Evolutionary conservation across 2,113 vertebrate species (phyloP).

Genomic region (Mixornis gularis): DNA sequence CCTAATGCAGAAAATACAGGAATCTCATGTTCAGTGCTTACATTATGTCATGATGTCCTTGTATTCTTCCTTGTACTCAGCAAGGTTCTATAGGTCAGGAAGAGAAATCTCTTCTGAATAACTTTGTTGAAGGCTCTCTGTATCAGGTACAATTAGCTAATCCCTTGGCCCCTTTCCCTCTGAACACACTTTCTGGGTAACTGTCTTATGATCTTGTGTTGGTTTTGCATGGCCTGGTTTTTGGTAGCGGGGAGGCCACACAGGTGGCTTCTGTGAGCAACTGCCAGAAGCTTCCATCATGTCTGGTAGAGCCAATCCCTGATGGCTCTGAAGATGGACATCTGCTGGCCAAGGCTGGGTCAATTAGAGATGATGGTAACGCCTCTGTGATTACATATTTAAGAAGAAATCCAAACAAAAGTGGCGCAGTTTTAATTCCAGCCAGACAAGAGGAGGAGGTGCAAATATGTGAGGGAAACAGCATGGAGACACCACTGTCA

Average conservation of each 20-base stretch:
- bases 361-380: not conserved
- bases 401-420: not conserved
- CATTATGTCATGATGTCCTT: not conserved
- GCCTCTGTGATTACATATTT: not conserved
- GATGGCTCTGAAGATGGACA: not conserved
- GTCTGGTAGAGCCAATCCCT: not conserved
- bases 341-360: not conserved
- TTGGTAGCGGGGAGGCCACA: rapidly evolving
- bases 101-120: not conserved
- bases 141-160: not conserved
- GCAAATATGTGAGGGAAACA: not conserved
- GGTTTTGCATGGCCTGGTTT: not conserved
- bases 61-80: not conserved
- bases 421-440: not conserved
- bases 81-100: not conserved
- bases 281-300: not conserved
- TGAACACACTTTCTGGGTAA: not conserved
- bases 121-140: not conserved
- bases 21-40: not conserved
- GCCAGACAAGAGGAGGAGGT: not conserved
- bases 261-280: not conserved
- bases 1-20: not conserved
- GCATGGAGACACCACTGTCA: too few species aligned
- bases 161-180: not conserved
- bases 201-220: not conserved